Conservation (phyloP, 2,888 invertebrate genomes). For the Hoplodrina blanda region DNA sequence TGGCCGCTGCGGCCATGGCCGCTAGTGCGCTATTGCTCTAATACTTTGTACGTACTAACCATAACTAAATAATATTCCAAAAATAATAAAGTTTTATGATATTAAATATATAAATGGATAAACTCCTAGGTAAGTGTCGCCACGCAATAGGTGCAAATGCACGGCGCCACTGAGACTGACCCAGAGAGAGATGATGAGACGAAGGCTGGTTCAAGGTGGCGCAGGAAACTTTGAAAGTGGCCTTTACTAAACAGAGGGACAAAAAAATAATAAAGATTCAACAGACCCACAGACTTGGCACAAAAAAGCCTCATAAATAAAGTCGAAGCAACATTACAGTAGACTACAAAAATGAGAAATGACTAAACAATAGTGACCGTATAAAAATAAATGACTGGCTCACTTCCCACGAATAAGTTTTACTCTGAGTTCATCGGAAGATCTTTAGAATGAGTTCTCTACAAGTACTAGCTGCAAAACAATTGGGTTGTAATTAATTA, state of each 20-base stretch:
- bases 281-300: neutral
- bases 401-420: constrained; percentile 86
- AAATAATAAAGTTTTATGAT: too few species aligned
- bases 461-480: constrained; percentile 74
- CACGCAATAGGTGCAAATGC: too few species aligned
- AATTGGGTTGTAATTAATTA: constrained; percentile 34
- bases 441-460: constrained; percentile 87
- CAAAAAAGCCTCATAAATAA: constrained; percentile 1
- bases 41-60: too few species aligned
- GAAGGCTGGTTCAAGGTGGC: too few species aligned
- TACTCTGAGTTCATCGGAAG: constrained; percentile 88
- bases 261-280: neutral
- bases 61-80: too few species aligned
- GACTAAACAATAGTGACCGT: constrained; percentile 86
- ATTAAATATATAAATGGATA: too few species aligned
- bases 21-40: too few species aligned
- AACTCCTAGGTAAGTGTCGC: too few species aligned
- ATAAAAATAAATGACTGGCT: constrained; percentile 87
- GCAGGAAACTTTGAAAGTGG: neutral
- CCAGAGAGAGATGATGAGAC: too few species aligned
- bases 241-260: neutral
- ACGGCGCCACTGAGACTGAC: too few species aligned
- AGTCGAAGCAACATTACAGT: constrained; percentile 18
- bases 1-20: too few species aligned
- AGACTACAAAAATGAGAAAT: constrained; percentile 82